Evolutionary conservation across 2,113 vertebrate species (phyloP).

Genomic region (Rhea americana): DNA sequence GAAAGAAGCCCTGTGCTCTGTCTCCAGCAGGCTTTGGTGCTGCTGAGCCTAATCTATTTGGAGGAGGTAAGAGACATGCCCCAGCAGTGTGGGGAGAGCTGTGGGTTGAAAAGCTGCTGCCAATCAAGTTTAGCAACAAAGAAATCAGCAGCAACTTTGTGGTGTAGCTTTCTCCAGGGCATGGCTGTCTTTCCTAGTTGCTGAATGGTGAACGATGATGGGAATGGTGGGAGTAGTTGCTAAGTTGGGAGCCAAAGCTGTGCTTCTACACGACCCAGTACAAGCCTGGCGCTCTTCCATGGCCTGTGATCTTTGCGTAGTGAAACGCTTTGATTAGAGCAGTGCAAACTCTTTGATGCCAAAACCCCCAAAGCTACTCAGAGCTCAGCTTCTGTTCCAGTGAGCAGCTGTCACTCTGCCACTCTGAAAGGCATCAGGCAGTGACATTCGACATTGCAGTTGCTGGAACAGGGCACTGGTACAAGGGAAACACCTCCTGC

Average conservation of each 20-base stretch:
- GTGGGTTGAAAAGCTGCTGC: background rate
- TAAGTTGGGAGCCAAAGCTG: constrained; percentile 2
- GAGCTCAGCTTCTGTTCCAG: constrained; percentile 14
- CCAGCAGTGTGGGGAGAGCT: background rate
- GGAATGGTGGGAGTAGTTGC: background rate
- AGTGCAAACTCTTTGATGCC: constrained; percentile 28
- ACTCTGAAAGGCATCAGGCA: constrained; percentile 6
- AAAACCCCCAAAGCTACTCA: background rate
- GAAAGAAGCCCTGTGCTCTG: background rate
- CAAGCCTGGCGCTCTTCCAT: constrained; percentile 1
- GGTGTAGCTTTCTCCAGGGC: background rate
- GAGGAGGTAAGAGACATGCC: background rate
- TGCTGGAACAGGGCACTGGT: rapidly evolving
- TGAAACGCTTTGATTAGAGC: constrained; percentile 53
- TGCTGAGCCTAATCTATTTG: background rate
- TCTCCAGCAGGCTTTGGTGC: rapidly evolving
- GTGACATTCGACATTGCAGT: background rate
- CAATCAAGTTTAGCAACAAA: background rate
- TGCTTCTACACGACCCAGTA: background rate
- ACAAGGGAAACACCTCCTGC: background rate
- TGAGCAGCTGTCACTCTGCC: constrained; percentile 54
- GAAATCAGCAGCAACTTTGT: background rate
- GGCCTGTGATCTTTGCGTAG: constrained; percentile 28
- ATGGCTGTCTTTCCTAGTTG: background rate
- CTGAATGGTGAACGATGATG: rapidly evolving